These are phyloP conservation scores for Cydia fagiglandana DNA, from an alignment of 1,140 invertebrate species.

Conservation along the genomic window DNA sequence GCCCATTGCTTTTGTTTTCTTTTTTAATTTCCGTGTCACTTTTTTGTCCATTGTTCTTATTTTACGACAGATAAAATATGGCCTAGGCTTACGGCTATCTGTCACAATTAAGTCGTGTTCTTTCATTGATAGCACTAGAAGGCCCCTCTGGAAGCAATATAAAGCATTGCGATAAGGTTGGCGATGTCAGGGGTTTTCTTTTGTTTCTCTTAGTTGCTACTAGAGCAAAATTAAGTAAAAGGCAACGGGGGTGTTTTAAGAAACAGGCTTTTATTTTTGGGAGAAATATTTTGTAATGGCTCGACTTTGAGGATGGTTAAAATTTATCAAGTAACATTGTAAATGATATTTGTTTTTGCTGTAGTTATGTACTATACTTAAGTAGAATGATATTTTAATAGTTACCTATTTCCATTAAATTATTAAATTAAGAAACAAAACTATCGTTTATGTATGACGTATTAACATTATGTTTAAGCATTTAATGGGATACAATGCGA, in stretches of 20 bases:
- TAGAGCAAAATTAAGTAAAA: conserved; percentile 18
- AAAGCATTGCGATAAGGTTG: conserved; percentile 22
- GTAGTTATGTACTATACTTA: background rate
- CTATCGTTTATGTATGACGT: background rate
- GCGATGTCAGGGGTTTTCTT: conserved; percentile 16
- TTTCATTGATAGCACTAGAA: conserved; percentile 27
- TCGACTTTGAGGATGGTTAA: background rate
- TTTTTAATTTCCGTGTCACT: conserved; percentile 70
- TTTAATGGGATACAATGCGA: too few relatives aligned
- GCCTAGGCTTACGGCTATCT: conserved; percentile 27
- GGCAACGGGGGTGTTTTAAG: background rate
- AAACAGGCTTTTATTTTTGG: background rate
- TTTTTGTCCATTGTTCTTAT: conserved; percentile 60
- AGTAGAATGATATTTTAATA: background rate
- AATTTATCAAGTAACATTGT: background rate
- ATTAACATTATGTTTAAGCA: too few relatives aligned
- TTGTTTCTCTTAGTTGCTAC: background rate
- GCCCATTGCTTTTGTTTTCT: conserved; percentile 69
- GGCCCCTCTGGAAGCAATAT: conserved; percentile 27
- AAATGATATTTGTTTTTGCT: too few relatives aligned
- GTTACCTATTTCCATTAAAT: background rate
- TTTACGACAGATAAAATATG: conserved; percentile 56
- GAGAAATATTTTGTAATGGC: background rate
- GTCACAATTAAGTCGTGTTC: conserved; percentile 26
- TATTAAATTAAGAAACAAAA: background rate